Base-by-base conservation (phyloP, 2,113 vertebrate genomes). In the Enhydra lutris region DNA sequence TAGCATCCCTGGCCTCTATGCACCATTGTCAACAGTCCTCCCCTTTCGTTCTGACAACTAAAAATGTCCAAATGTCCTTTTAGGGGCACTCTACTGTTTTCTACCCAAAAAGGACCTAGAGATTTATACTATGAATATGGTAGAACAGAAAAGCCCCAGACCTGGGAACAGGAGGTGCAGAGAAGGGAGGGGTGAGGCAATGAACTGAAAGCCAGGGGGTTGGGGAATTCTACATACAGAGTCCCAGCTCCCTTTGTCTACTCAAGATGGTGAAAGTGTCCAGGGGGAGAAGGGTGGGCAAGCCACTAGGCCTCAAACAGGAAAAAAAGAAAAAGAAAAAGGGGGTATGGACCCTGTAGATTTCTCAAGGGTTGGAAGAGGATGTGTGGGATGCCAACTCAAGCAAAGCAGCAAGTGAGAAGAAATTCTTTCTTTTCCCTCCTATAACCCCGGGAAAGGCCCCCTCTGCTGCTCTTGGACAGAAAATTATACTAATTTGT, bases 161-260 rank as follows among this genome's bases (percentile, higher is more conserved):
- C 7, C 59, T 79, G 24, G 34, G 52, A 20, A 26, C 4, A 47
- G 45, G 18, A 91, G 26, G 20, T 23, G 50, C 13, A 36, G 39
- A 50, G 26, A 31, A 63, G n/a, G 26, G 12, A 36, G 11, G 11
- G 17, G 1, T 47, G 31, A 89, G 34, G 20, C 1, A 6, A 2
- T 11, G 1, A 7, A 23, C 47, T 61, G 52, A 83, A 83, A 93
- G 31, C 31, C 34, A 69, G 15, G 7, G 6, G 31, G 76, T 8
- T 45, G 17, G 23, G 59, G 20, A 79, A 13, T 13, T 63, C 50
- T 42, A 12, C 2, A 39, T 36, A 20, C 29, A 36, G 80, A 92
- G 2, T 4, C 1, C 20, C 12, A 9, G 11, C 13, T 0, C 5
- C 13, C 21, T 69, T 36, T 8, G 23, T 24, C 36, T 5, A 7